Evolutionary conservation across 2,797 vertebrate genomes (phyloP), one percentile per base, ranked within the genome.

Genomic region (Stomatorhinus walkeri): DNA sequence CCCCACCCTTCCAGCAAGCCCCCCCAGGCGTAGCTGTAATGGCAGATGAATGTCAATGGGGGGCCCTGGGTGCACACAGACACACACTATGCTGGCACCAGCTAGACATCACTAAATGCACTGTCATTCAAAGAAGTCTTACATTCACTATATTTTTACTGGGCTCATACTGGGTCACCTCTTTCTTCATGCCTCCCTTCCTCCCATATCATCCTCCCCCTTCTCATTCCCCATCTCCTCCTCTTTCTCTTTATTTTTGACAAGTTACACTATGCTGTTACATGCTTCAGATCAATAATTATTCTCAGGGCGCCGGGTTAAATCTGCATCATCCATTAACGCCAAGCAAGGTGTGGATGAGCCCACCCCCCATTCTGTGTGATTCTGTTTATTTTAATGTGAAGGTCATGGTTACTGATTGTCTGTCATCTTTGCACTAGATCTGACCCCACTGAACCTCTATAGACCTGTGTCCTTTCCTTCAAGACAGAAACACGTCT

Each of bases 301-400:
- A 54, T 87, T 86, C 76, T 64, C 64, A 87, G 52, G 68, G 81
- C 16, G 89, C 64, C n/a, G 83, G 48, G 86, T 76, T 91, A 90
- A 87, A 90, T 87, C 90, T 92, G 93, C 93, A 94, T 95, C 91
- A 94, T 93, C 88, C 92, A 96, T 96, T 96, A 96, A 95, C 94
- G 61, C 89, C 90, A 90, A 91, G 90, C 90, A 91, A 90, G 48
- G 92, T 90, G 89, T 92, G 93, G 89, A 93, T 91, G 89, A 91
- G 52, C 90, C 92, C 92, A 92, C 95, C 95, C 95, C 94, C 96
- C 88, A 95, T 95, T 84, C 87, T 90, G 90, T 91, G 81, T 87
- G 19, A 90, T 90, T 72, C 28, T 95, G 94, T 95, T 95, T 93
- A 89, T 92, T 92, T 94, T 95, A 93, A 94, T 94, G 92, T 91